Evolutionary conservation across 2,888 invertebrate species (phyloP), one percentile per base, ranked within the genome.

Genomic region (Anorthoa munda): DNA sequence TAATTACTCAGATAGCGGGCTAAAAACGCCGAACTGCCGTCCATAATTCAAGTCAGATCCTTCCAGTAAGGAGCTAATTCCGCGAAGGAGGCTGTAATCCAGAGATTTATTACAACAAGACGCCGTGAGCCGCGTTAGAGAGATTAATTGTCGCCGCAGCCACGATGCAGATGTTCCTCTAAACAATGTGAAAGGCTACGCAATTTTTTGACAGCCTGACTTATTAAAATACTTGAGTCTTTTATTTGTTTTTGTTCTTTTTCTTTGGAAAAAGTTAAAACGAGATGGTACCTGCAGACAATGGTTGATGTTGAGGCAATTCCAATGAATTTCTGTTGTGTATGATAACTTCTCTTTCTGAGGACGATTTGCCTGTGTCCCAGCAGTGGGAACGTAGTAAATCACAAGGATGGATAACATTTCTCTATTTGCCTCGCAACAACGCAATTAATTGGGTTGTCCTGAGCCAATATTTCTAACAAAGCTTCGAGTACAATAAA

Each of bases 81-180:
- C 56, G 66, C 75, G 75, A 75, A 77, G 66, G 66, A 76, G 77
- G 73, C 77, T 48, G 77, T 88, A 88, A 88, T 87, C 88, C 85
- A 23, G 65, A 83, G 87, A 89, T 89, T 89, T 89, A 89, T 89
- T 82, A 76, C 83, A 81, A 79, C 83, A 83, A 83, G 86, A 75
- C 75, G 68, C 78, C 75, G 80, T 79, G 72, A 84, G 84, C 77
- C 77, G 79, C 60, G 76, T 75, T 79, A 78, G 82, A 77, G 79
- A 87, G 88, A 88, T 88, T 86, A 88, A 88, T 87, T 78, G 87
- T 77, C 77, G 72, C 81, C 82, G 69, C 82, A 84, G 55, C 73
- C 60, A 68, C 71, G 59, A 66, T 81, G 85, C 86, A 87, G 81
- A 83, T 85, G 83, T 82, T 81, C 75, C 77, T 59, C 69, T 72